phyloP scores from a whole-genome alignment of 2,113 vertebrate genomes.

The Ammodramus savannarum region DNA sequence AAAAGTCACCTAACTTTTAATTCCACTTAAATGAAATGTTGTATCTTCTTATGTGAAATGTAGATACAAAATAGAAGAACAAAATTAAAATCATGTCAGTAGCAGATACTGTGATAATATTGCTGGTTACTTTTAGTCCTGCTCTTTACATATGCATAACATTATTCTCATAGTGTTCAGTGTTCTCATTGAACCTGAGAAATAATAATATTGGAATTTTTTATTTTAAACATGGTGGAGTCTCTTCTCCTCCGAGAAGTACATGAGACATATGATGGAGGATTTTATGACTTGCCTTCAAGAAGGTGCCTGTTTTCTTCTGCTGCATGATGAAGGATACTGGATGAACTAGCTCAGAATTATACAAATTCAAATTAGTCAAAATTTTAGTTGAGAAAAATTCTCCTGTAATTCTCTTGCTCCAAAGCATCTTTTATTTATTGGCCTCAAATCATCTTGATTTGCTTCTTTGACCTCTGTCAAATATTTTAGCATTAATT shows the following conservation, averaged over 20 bases:
- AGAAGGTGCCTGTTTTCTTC: not conserved
- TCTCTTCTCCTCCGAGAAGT: not conserved
- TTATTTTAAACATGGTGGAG: not conserved
- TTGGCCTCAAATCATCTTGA: not conserved
- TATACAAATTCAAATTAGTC: not conserved
- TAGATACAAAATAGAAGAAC: conserved; percentile 32
- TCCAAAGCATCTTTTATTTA: not conserved
- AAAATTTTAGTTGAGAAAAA: not conserved
- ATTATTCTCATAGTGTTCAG: not conserved
- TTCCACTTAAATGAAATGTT: conserved; percentile 44
- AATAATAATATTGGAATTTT: not conserved
- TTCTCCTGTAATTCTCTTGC: not conserved
- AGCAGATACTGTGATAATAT: not conserved
- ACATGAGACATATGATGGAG: not conserved
- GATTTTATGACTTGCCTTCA: not conserved
- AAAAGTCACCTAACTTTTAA: conserved; percentile 58
- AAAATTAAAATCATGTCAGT: not conserved
- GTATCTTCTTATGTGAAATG: conserved; percentile 10
- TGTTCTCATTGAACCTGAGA: not conserved
- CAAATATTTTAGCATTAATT: not conserved
- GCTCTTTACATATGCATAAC: not conserved
- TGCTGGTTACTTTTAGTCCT: not conserved
- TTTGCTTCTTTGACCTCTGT: not conserved
- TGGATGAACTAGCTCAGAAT: not conserved
- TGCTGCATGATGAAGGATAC: not conserved